Conservation (phyloP, 1,140 invertebrate genomes). For the Drosophila micromelanica region DNA sequence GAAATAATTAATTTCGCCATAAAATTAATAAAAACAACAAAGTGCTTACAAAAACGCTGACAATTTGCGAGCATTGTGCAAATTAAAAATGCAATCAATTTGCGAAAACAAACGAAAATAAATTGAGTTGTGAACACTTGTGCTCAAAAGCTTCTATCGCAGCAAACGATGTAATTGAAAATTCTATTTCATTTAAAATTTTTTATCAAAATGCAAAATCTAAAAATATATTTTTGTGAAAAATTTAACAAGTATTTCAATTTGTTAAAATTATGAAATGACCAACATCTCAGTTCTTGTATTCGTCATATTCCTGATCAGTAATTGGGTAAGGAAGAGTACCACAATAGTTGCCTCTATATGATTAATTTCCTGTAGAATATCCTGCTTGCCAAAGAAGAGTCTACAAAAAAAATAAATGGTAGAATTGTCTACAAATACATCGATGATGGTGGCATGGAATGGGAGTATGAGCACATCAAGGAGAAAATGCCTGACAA, state of each 20-base stretch:
- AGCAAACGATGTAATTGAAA: background rate
- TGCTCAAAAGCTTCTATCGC: background rate
- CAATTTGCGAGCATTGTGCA: no score
- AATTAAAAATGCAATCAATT: no score
- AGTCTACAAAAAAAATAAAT: background rate
- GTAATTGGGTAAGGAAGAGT: conserved; percentile 2
- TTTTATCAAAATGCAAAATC: conserved; percentile 3
- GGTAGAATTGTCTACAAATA: conserved; percentile 9
- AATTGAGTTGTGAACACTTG: no score
- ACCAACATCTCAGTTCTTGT: background rate
- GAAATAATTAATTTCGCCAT: conserved; percentile 63
- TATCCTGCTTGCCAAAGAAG: background rate
- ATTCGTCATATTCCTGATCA: conserved; percentile 4
- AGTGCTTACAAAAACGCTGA: no score
- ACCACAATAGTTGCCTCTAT: no score
- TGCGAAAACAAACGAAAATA: no score
- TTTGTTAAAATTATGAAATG: no score
- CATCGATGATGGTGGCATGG: conserved; percentile 9
- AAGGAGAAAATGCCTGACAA: background rate
- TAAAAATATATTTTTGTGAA: conserved; percentile 6
- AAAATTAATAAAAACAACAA: conserved; percentile 62
- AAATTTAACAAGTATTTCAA: conserved; percentile 2
- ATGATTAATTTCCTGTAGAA: background rate
- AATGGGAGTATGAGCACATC: conserved; percentile 12
- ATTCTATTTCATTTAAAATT: background rate